Conservation (phyloP, 2,888 invertebrate species). For the Homarus gammarus region DNA sequence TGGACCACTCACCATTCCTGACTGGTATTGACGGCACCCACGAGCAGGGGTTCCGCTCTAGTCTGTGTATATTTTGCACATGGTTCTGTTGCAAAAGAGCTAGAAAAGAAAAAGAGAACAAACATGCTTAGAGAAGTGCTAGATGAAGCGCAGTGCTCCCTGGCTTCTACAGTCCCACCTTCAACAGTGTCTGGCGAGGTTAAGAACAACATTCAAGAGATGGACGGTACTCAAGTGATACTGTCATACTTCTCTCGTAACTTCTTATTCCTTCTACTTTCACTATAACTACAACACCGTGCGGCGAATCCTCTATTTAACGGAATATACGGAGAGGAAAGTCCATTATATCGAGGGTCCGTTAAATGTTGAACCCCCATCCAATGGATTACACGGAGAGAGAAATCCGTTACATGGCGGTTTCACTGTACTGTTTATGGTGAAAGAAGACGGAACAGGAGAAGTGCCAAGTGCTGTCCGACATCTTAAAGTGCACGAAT, state of each 20-base stretch:
- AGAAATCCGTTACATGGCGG: too few species aligned
- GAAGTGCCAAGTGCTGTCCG: too few species aligned
- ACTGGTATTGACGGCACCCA: slow-evolving; percentile 67
- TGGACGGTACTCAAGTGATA: neutral
- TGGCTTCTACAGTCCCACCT: slow-evolving; percentile 2
- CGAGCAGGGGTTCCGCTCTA: slow-evolving; percentile 70
- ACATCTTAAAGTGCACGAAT: too few species aligned
- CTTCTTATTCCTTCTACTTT: too few species aligned
- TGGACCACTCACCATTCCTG: slow-evolving; percentile 61
- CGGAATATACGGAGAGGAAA: too few species aligned
- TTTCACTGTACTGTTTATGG: too few species aligned
- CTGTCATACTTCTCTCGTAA: neutral
- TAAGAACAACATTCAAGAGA: slow-evolving; percentile 3
- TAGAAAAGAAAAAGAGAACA: slow-evolving; percentile 59
- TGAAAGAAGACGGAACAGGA: too few species aligned
- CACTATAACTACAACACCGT: too few species aligned
- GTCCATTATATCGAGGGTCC: too few species aligned
- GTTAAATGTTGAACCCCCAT: too few species aligned
- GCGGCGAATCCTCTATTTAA: too few species aligned
- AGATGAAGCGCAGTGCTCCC: slow-evolving; percentile 44
- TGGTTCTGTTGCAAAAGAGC: slow-evolving; percentile 70
- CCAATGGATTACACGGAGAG: too few species aligned
- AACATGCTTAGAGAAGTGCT: slow-evolving; percentile 55
- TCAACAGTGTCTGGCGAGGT: neutral
- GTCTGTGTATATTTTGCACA: slow-evolving; percentile 71